Conservation (phyloP, 92 coral and sea anemone species). For the Chrysogorgia sp. region DNA sequence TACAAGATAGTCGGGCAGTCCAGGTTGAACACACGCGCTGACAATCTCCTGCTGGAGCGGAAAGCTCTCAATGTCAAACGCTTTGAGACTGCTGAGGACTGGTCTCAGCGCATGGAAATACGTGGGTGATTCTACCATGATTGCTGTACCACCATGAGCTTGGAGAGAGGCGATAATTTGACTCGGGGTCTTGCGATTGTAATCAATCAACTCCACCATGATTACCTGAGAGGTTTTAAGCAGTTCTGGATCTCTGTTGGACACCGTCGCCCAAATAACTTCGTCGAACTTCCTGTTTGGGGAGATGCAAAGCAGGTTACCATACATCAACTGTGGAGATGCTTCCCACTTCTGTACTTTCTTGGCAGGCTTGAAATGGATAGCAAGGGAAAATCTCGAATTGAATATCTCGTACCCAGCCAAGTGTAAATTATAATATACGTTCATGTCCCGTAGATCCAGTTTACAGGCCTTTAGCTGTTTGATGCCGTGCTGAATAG, state of each 20-base stretch:
- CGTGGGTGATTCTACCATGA: slow-evolving; percentile 53
- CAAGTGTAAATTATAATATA: too few relatives aligned
- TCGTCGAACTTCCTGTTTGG: slow-evolving; percentile 44
- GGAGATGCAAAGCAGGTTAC: slow-evolving; percentile 37
- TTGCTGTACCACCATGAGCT: slow-evolving; percentile 32
- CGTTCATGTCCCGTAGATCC: slow-evolving; percentile 47
- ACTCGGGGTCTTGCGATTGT: slow-evolving; percentile 14
- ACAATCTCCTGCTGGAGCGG: slow-evolving; percentile 36
- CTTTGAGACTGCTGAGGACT: slow-evolving; percentile 20
- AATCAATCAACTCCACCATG: slow-evolving; percentile 36
- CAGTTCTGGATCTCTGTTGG: slow-evolving; percentile 32
- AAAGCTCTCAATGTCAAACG: slow-evolving; percentile 38
- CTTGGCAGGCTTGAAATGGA: too few relatives aligned
- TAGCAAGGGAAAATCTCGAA: too few relatives aligned
- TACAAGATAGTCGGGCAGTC: slow-evolving; percentile 2
- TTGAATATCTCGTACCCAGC: too few relatives aligned
- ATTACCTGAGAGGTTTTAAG: slow-evolving; percentile 28
- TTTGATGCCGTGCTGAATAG: slow-evolving; percentile 45
- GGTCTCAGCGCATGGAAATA: slow-evolving; percentile 42
- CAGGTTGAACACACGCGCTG: neutral
- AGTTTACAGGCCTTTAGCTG: slow-evolving; percentile 29
- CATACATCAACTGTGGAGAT: slow-evolving; percentile 50
- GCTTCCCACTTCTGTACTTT: slow-evolving; percentile 37
- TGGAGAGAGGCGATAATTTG: slow-evolving; percentile 29
- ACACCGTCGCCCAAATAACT: slow-evolving; percentile 45